Evolutionary conservation across 2,888 invertebrate genomes (phyloP), one percentile per base, ranked within the genome.

Genomic region (Hirtodrosophila alboralis): DNA sequence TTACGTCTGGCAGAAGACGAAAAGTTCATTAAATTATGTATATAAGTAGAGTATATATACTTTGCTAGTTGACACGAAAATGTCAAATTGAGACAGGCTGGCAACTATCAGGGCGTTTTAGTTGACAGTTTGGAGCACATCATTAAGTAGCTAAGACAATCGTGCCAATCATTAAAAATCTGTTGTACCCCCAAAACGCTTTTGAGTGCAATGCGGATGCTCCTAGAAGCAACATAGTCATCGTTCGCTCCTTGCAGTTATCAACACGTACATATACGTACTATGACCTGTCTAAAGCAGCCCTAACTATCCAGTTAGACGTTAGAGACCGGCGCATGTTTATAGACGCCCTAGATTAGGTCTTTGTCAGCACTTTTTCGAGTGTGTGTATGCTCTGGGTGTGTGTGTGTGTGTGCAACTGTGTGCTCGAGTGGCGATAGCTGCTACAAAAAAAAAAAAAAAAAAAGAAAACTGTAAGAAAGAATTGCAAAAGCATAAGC

Each of bases 301-400:
- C 60, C 65, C 64, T 76, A 79, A 86, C 86, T 87, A 75, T 72
- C 67, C 75, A 62, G 73, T 69, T 76, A 63, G 73, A 56, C 49
- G 53, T 45, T 48, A 45, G 54, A 49, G 6, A 43, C 48, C 31
- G 54, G 73, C 75, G 75, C 75, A 77, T 75, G 74, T 84, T 87
- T 78, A 84, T 75, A 76, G 78, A 73, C 72, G 76, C 78, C 83
- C 83, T 84, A 84, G 84, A 87, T 88, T 78, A 86, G 77, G 78
- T 87, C 88, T 83, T 86, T 85, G 87, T 88, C 88, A 88, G 89
- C 88, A 89, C 88, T 88, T 87, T 87, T 84, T 89, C 81, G 74
- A 88, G 88, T 86, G 71, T 64, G 65, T 69, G 66, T 74, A 30
- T 48, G 23, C n/a, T n/a, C n/a, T 49, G 36, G 48, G 38, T 57